phyloP scores from a whole-genome alignment of 2,113 vertebrate species.

The Aldabrachelys gigantea region DNA sequence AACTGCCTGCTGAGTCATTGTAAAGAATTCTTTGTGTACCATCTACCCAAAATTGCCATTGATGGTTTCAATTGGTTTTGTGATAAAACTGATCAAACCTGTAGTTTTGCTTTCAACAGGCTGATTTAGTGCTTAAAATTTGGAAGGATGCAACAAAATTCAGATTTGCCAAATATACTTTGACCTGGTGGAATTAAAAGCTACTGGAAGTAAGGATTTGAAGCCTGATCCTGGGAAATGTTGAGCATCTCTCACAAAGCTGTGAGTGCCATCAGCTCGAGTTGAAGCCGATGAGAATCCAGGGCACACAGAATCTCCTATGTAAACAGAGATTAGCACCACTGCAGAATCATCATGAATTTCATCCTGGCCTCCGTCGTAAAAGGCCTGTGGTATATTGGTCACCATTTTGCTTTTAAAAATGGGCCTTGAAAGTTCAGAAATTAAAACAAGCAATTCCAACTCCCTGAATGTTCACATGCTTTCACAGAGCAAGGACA shows the following conservation, averaged over 20 bases:
- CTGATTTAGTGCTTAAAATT: background rate
- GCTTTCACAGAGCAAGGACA: background rate
- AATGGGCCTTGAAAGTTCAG: background rate
- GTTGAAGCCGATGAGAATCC: background rate
- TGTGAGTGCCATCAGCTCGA: background rate
- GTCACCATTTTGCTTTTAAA: background rate
- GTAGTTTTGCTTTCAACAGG: background rate
- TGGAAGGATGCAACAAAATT: background rate
- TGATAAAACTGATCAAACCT: background rate
- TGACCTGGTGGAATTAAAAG: slow-evolving; percentile 4
- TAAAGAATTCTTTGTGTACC: background rate
- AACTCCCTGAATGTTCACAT: background rate
- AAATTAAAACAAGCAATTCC: background rate
- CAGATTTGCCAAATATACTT: background rate
- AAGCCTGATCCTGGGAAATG: background rate
- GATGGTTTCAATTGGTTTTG: background rate
- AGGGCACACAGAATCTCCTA: background rate
- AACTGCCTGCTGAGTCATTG: background rate
- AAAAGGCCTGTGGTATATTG: background rate
- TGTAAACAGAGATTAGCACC: background rate
- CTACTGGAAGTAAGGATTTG: background rate
- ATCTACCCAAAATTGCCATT: background rate
- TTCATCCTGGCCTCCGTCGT: background rate
- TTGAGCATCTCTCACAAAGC: background rate
- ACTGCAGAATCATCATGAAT: rapidly evolving